phyloP scores from a whole-genome alignment of 64 coral and sea anemone genomes.

The Porites australiensis region DNA sequence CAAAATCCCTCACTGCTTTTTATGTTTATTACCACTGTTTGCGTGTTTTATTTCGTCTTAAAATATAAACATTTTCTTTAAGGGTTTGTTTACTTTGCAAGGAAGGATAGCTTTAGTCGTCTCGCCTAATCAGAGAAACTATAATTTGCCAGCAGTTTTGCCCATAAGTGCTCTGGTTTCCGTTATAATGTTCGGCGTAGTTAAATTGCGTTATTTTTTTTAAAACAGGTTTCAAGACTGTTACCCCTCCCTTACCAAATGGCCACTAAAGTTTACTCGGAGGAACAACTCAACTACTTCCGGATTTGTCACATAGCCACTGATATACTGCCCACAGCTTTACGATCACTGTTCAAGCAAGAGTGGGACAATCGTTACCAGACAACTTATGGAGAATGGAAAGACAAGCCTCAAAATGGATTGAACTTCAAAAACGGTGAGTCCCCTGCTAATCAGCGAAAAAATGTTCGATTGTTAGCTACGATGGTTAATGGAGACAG shows the following conservation, averaged over 20 bases:
- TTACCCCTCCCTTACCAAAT: background rate
- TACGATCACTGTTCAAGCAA: background rate
- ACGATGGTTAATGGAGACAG: constrained; percentile 12
- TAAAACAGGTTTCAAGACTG: no score
- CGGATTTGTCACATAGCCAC: constrained; percentile 21
- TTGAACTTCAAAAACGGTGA: constrained; percentile 25
- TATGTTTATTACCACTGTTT: no score
- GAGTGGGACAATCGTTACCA: constrained; percentile 1
- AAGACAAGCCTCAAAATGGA: constrained; percentile 1
- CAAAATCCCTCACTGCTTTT: no score
- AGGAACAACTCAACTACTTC: constrained; percentile 11
- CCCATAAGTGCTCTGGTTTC: no score
- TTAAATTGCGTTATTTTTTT: no score
- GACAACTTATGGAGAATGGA: background rate
- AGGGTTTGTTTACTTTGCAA: no score
- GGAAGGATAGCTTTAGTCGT: no score
- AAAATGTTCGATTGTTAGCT: constrained; percentile 6
- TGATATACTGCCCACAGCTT: background rate
- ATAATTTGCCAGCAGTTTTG: no score
- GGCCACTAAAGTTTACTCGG: background rate
- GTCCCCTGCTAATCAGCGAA: background rate
- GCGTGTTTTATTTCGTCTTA: no score
- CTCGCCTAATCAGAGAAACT: no score
- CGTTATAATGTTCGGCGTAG: no score
- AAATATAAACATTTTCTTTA: no score